These are phyloP conservation scores for Cryptocephalus moraei DNA, from an alignment of 2,888 invertebrate species.

Conservation along the genomic window DNA sequence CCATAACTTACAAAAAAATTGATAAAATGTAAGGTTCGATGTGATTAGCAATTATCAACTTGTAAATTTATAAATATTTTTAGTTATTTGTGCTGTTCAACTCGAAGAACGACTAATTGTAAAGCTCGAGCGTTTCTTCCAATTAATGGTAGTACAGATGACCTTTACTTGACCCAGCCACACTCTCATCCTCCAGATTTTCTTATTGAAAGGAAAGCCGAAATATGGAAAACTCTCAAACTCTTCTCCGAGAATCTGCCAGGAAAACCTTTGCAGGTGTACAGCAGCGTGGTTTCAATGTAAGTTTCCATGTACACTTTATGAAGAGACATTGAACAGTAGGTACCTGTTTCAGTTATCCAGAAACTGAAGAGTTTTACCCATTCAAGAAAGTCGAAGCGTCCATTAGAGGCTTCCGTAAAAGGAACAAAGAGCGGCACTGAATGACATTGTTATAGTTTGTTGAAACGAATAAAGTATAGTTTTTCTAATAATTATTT, in stretches of 20 bases:
- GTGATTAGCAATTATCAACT: not conserved
- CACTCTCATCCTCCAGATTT: conserved; percentile 25
- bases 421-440: conserved; percentile 1
- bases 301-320: conserved; percentile 7
- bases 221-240: conserved; percentile 18
- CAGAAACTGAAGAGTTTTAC: conserved; percentile 18
- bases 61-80: not conserved
- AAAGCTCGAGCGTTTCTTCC: conserved; percentile 23
- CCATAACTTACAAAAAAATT: conserved; percentile 5
- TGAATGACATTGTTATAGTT: too few species aligned
- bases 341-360: conserved; percentile 14
- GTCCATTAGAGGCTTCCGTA: conserved; percentile 11
- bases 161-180: conserved; percentile 17
- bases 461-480: too few species aligned
- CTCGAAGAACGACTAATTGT: conserved; percentile 16
- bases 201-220: conserved; percentile 16
- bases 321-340: too few species aligned
- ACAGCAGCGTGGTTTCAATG: conserved; percentile 20
- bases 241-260: conserved; percentile 18
- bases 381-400: conserved; percentile 16
- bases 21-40: conserved; percentile 10
- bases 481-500: too few species aligned
- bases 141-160: conserved; percentile 13
- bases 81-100: conserved; percentile 14
- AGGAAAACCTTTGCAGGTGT: conserved; percentile 16